Evolutionary conservation across 2,113 vertebrate species (phyloP).

Genomic region (Equus przewalskii): DNA sequence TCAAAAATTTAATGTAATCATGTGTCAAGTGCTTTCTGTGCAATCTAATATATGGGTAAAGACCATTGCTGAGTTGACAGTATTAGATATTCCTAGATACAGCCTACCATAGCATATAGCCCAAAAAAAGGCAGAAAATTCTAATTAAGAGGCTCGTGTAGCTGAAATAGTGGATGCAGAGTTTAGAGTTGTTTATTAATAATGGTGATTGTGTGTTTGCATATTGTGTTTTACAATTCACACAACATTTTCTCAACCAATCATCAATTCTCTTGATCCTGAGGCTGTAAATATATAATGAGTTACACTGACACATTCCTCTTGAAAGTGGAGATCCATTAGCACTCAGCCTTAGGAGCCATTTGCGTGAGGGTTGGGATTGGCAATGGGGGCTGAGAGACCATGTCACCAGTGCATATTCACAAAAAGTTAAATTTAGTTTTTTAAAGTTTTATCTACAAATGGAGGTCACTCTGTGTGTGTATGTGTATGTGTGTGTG

Average conservation of each 20-base stretch:
- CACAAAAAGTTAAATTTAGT: not conserved
- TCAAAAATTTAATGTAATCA: not conserved
- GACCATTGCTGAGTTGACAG: not conserved
- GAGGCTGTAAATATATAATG: not conserved
- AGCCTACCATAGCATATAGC: not conserved
- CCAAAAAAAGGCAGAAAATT: not conserved
- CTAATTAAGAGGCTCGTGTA: not conserved
- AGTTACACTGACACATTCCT: too few species aligned
- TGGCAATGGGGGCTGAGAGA: not conserved
- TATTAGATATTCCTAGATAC: not conserved
- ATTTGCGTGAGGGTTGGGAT: not conserved
- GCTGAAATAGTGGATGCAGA: not conserved
- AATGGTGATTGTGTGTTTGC: not conserved
- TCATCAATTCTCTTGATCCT: not conserved
- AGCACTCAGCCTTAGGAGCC: accelerated
- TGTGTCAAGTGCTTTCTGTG: not conserved
- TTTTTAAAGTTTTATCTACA: not conserved
- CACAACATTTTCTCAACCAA: not conserved
- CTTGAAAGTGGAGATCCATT: not conserved
- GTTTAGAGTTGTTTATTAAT: not conserved
- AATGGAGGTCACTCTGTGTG: not conserved
- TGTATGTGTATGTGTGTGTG: not conserved
- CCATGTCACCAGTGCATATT: not conserved
- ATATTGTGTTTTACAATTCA: not conserved
- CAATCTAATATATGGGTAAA: not conserved